Conservation (phyloP, 1,140 invertebrate genomes). For the Brachionus calyciflorus region DNA sequence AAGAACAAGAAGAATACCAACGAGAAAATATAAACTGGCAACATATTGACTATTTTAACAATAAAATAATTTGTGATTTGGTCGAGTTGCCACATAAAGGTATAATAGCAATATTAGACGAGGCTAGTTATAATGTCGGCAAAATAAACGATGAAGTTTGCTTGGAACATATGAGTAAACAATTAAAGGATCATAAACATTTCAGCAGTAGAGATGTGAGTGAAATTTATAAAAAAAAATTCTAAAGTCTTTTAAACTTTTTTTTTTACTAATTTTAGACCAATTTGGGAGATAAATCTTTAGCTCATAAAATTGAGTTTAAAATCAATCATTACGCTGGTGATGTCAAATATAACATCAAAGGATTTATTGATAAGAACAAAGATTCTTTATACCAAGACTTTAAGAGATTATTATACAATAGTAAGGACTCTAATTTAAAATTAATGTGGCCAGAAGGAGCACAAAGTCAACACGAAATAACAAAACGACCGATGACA, state of each 20-base stretch:
- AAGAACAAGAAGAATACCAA: slow-evolving; percentile 91
- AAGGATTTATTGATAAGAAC: slow-evolving; percentile 91
- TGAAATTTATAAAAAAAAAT: background rate
- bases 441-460: slow-evolving; percentile 92
- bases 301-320: slow-evolving; percentile 72
- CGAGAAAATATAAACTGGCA: slow-evolving; percentile 73
- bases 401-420: slow-evolving; percentile 84
- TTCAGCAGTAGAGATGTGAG: slow-evolving; percentile 77
- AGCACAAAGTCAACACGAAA: slow-evolving; percentile 77
- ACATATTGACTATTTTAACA: slow-evolving; percentile 78
- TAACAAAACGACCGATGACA: slow-evolving; percentile 85
- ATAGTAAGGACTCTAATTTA: slow-evolving; percentile 62
- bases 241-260: background rate
- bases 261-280: background rate
- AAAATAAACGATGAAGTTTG: slow-evolving; percentile 85
- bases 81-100: slow-evolving; percentile 87
- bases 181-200: slow-evolving; percentile 79
- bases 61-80: slow-evolving; percentile 78
- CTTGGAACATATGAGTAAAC: slow-evolving; percentile 86
- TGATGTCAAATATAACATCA: slow-evolving; percentile 85
- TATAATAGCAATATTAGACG: slow-evolving; percentile 86
- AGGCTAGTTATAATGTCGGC: slow-evolving; percentile 87
- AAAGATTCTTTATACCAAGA: slow-evolving; percentile 91
- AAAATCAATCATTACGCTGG: slow-evolving; percentile 82
- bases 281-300: slow-evolving; percentile 55